Conservation (phyloP, 2,797 vertebrate species). For the Trachops cirrhosus region DNA sequence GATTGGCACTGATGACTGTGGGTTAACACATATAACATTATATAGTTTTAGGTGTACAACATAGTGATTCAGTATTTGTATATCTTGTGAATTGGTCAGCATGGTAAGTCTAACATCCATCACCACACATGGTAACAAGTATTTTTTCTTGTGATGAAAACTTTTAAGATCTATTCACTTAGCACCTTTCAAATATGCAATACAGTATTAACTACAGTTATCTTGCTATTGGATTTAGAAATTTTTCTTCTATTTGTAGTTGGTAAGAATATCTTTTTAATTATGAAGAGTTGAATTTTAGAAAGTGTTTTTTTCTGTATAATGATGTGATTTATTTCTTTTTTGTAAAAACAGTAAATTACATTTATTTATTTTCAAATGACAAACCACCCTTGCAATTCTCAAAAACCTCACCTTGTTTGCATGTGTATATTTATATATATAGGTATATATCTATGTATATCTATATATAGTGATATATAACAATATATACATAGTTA, state of each 20-base stretch:
- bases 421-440: background rate
- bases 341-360: background rate
- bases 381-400: background rate
- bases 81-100: background rate
- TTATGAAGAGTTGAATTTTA: background rate
- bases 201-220: no score
- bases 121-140: background rate
- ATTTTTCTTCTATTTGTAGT: background rate
- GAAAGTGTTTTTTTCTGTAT: background rate
- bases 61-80: background rate
- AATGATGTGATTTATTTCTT: background rate
- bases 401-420: background rate
- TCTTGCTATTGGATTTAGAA: background rate
- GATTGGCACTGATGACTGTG: no score
- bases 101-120: background rate
- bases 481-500: background rate
- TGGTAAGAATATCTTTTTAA: background rate
- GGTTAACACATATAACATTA: no score
- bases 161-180: background rate
- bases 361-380: background rate
- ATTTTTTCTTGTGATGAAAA: background rate
- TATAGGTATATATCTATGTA: no score
- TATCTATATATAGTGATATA: background rate
- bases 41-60: no score
- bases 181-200: no score